Evolutionary conservation across 2,888 invertebrate species (phyloP).

Genomic region (Osmoderma eremita): DNA sequence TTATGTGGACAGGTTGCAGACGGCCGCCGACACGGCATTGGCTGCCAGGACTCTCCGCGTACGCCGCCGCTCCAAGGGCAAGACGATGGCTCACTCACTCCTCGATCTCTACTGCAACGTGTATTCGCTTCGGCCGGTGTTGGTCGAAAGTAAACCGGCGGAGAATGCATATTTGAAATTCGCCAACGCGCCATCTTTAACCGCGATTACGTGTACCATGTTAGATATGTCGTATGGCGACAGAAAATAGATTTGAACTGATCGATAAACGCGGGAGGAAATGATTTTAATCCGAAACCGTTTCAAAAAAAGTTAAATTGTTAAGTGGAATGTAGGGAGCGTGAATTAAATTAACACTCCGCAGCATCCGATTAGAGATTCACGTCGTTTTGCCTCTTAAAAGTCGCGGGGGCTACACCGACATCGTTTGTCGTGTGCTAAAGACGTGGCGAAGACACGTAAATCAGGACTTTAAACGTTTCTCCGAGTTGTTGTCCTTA

Average conservation of each 20-base stretch:
- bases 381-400: background rate
- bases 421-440: background rate
- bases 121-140: conserved; percentile 13
- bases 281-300: no score
- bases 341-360: no score
- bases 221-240: background rate
- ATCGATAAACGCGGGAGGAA: no score
- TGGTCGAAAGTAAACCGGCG: conserved; percentile 20
- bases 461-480: conserved; percentile 3
- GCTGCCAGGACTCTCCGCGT: conserved; percentile 45
- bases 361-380: no score
- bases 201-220: background rate
- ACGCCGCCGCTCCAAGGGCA: conserved; percentile 47
- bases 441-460: background rate
- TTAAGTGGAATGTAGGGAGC: no score
- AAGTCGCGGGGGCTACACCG: background rate
- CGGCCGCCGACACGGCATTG: conserved; percentile 59
- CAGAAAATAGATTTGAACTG: no score
- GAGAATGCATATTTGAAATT: conserved; percentile 27
- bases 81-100: conserved; percentile 43
- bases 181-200: conserved; percentile 33
- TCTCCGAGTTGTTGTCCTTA: conserved; percentile 10
- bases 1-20: conserved; percentile 66
- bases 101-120: conserved; percentile 37
- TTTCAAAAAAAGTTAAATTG: no score